A percentile compares a stretch with the other conserved stretches of the same genome.
phyloP scores from a whole-genome alignment of 2,888 invertebrate species.

The Nymphalis c-album region DNA sequence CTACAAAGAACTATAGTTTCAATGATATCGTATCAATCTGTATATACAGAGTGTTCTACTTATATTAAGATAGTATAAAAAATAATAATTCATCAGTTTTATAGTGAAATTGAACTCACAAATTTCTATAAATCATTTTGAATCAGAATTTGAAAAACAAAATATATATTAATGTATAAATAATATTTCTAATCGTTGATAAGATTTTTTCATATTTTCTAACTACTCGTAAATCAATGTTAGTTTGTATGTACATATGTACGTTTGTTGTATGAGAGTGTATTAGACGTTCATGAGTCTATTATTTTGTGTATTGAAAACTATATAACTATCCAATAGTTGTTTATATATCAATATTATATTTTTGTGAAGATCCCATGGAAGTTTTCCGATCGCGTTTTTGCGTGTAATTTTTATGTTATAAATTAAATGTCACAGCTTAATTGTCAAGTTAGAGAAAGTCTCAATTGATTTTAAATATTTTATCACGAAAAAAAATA shows the following conservation, averaged over 20 bases:
- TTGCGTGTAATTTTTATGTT: constrained; percentile 1
- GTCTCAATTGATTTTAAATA: not conserved
- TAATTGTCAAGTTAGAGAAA: not conserved
- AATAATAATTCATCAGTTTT: constrained; percentile 3
- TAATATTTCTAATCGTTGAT: constrained; percentile 24
- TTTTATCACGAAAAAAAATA: not conserved
- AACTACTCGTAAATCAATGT: constrained; percentile 20
- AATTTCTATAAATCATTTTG: constrained; percentile 23
- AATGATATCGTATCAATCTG: not conserved
- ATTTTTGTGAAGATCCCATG: not conserved
- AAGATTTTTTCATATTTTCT: constrained; percentile 30
- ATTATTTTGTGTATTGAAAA: constrained; percentile 8
- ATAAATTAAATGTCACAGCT: constrained; percentile 1
- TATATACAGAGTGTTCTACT: constrained; percentile 18
- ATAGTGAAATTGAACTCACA: constrained; percentile 21
- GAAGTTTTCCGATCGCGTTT: not conserved
- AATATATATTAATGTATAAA: constrained; percentile 26
- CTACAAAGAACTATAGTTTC: constrained; percentile 17
- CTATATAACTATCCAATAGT: constrained; percentile 8
- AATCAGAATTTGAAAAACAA: constrained; percentile 20
- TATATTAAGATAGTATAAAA: constrained; percentile 14
- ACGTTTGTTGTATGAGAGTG: constrained; percentile 20
- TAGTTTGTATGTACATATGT: constrained; percentile 30
- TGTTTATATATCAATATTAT: not conserved
- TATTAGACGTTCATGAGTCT: constrained; percentile 13